Conservation (phyloP, 2,113 vertebrate species). For the Tylochromis polylepis region DNA sequence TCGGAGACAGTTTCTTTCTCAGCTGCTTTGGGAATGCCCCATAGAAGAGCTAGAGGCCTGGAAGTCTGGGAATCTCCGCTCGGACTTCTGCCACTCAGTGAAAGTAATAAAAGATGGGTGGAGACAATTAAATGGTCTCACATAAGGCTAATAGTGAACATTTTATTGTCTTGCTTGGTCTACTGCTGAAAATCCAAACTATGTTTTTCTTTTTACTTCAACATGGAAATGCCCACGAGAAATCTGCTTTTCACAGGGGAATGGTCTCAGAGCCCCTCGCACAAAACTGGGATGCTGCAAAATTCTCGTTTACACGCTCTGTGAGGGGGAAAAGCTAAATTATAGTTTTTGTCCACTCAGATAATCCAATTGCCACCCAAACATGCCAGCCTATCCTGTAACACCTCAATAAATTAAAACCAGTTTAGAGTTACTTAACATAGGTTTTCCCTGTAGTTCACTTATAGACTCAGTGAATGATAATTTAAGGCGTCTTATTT, state of each 20-base stretch:
- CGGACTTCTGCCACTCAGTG: background rate
- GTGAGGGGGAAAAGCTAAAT: background rate
- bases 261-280: background rate
- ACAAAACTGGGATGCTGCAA: background rate
- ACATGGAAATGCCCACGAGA: background rate
- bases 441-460: background rate
- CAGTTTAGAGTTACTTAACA: background rate
- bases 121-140: background rate
- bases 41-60: background rate
- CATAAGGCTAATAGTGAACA: accelerated
- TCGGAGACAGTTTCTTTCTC: no score
- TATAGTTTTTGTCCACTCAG: accelerated
- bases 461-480: background rate
- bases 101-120: background rate
- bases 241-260: background rate
- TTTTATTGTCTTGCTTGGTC: background rate
- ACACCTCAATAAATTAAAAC: background rate
- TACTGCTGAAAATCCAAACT: background rate
- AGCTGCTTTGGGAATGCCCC: background rate
- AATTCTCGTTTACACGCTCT: background rate
- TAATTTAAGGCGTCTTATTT: slow-evolving; percentile 19
- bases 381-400: background rate
- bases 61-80: background rate
- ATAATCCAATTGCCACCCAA: background rate
- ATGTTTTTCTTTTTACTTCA: background rate